Evolutionary conservation across 2,888 invertebrate species (phyloP).

Genomic region (Sussaba pulchella): DNA sequence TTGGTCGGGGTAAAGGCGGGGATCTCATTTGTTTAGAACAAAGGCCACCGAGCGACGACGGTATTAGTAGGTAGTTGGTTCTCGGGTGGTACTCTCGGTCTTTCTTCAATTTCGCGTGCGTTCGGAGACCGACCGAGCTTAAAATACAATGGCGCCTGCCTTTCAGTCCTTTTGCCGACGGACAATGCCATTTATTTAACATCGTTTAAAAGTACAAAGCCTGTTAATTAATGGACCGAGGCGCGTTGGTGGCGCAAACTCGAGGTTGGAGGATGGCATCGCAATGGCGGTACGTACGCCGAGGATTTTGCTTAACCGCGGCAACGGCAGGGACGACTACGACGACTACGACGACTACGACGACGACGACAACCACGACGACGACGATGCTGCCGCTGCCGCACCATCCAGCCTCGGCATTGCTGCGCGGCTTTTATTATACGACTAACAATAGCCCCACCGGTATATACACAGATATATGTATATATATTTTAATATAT

Average conservation of each 20-base stretch:
- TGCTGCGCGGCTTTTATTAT: constrained; percentile 60
- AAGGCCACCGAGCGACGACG: constrained; percentile 65
- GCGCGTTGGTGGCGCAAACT: constrained; percentile 68
- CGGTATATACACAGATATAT: no score
- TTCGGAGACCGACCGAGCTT: constrained; percentile 78
- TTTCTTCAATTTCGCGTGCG: constrained; percentile 68
- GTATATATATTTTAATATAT: no score
- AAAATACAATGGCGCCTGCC: constrained; percentile 81
- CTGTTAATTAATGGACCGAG: constrained; percentile 84
- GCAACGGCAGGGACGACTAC: constrained; percentile 31
- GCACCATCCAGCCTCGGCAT: constrained; percentile 43
- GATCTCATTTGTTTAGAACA: constrained; percentile 72
- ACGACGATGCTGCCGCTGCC: constrained; percentile 34
- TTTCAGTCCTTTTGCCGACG: constrained; percentile 81
- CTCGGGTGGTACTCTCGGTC: constrained; percentile 74
- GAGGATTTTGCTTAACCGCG: constrained; percentile 47
- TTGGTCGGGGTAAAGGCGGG: constrained; percentile 51
- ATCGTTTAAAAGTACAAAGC: constrained; percentile 84
- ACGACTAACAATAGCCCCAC: constrained; percentile 45
- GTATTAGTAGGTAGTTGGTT: constrained; percentile 75
- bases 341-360: constrained; percentile 36
- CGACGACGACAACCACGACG: constrained; percentile 21
- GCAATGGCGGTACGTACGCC: constrained; percentile 59
- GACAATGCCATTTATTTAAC: constrained; percentile 84
- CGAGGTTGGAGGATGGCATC: constrained; percentile 56